Conservation (phyloP, 2,888 invertebrate genomes). For the Dendrolimus pini region DNA sequence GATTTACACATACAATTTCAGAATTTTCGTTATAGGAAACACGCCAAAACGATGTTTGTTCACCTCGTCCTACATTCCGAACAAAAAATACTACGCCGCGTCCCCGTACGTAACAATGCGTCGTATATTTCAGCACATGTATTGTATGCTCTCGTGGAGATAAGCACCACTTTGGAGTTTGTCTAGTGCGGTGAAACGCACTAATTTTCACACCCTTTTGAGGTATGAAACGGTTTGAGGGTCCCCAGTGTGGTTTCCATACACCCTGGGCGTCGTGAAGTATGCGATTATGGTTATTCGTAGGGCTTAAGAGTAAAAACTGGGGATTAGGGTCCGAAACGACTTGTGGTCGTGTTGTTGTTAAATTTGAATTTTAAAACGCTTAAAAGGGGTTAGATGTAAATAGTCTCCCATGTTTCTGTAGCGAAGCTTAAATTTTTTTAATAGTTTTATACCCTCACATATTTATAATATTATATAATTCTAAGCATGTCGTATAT, state of each 20-base stretch:
- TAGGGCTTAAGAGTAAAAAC: background rate
- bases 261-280: constrained; percentile 7
- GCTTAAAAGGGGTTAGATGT: constrained; percentile 14
- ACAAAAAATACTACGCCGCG: constrained; percentile 1
- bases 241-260: constrained; percentile 17
- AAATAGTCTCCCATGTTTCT: background rate
- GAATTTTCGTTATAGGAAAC: background rate
- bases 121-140: constrained; percentile 16
- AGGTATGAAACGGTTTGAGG: constrained; percentile 22
- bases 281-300: background rate
- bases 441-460: no score
- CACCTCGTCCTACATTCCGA: background rate
- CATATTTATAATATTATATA: no score
- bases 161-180: constrained; percentile 39
- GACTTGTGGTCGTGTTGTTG: background rate
- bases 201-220: constrained; percentile 40
- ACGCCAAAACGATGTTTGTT: background rate
- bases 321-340: background rate
- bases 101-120: constrained; percentile 6
- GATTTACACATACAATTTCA: background rate
- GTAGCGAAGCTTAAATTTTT: no score
- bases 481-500: no score
- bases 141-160: constrained; percentile 21
- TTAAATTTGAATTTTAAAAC: constrained; percentile 7
- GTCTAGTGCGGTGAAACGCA: constrained; percentile 36